phyloP scores from a whole-genome alignment of 2,797 vertebrate genomes.

The Gadopsis marmoratus region DNA sequence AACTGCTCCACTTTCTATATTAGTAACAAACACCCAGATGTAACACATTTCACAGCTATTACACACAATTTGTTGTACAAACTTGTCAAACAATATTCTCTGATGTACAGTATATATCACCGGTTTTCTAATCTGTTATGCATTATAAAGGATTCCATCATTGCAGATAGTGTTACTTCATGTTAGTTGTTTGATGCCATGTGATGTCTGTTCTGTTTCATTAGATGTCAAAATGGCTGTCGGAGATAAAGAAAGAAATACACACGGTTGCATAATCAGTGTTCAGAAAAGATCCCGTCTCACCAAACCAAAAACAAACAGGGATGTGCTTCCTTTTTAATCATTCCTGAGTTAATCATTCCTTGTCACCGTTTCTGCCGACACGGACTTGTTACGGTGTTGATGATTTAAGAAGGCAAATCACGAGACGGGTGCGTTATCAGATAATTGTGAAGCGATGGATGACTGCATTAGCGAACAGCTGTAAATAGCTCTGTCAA shows the following conservation, averaged over 20 bases:
- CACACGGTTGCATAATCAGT: conserved; percentile 18
- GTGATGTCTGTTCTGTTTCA: conserved; percentile 16
- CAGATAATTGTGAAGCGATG: neutral
- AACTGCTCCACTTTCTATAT: conserved; percentile 28
- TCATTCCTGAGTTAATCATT: conserved; percentile 11
- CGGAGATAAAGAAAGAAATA: neutral
- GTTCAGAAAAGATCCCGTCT: conserved; percentile 15
- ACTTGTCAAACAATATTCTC: conserved; percentile 47
- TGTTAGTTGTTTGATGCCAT: conserved; percentile 12
- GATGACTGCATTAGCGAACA: neutral
- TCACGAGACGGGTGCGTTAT: neutral
- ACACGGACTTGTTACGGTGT: neutral
- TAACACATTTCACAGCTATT: conserved; percentile 57
- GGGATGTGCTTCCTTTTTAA: conserved; percentile 6
- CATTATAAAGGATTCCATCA: conserved; percentile 45
- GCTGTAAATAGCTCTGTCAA: conserved; percentile 22
- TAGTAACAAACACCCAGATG: conserved; percentile 20
- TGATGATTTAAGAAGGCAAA: conserved; percentile 29
- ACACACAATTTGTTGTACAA: conserved; percentile 55
- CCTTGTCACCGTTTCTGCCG: conserved; percentile 5
- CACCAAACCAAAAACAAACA: conserved; percentile 10
- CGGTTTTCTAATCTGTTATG: conserved; percentile 38
- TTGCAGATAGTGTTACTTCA: conserved; percentile 33
- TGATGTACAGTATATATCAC: conserved; percentile 43
- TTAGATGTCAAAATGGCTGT: conserved; percentile 15